Evolutionary conservation across 1,140 invertebrate species (phyloP).

Genomic region (Lepidurus apus): DNA sequence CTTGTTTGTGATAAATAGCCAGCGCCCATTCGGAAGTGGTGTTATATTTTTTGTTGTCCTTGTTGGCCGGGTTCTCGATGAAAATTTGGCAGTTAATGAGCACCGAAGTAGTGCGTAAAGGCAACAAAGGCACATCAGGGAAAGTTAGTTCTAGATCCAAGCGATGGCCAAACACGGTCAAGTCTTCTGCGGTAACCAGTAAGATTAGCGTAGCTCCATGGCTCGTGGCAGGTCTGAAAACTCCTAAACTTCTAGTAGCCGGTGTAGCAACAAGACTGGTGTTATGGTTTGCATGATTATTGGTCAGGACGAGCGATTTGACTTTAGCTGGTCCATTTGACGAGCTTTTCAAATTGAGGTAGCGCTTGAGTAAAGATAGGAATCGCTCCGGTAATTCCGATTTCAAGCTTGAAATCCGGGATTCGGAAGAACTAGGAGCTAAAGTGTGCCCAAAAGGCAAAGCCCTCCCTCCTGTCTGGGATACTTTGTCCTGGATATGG

Average conservation of each 20-base stretch:
- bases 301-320: neutral
- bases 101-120: constrained; percentile 26
- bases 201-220: constrained; percentile 33
- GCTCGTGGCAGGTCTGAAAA: constrained; percentile 32
- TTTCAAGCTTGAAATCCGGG: neutral
- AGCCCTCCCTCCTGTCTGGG: neutral
- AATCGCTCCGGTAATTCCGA: constrained; percentile 24
- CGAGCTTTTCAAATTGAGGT: constrained; percentile 29
- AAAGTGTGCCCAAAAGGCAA: neutral
- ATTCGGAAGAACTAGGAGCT: neutral
- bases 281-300: neutral
- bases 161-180: constrained; percentile 32
- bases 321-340: neutral
- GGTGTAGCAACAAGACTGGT: neutral
- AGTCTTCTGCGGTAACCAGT: constrained; percentile 21
- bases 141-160: constrained; percentile 25
- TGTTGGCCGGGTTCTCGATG: constrained; percentile 25
- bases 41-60: neutral
- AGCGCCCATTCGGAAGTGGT: constrained; percentile 1
- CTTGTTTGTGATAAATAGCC: constrained; percentile 25
- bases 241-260: constrained; percentile 25
- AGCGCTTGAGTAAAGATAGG: constrained; percentile 30
- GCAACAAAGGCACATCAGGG: constrained; percentile 24
- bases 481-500: neutral
- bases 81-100: constrained; percentile 31